phyloP scores from a whole-genome alignment of 2,113 vertebrate genomes.

The Conger conger region DNA sequence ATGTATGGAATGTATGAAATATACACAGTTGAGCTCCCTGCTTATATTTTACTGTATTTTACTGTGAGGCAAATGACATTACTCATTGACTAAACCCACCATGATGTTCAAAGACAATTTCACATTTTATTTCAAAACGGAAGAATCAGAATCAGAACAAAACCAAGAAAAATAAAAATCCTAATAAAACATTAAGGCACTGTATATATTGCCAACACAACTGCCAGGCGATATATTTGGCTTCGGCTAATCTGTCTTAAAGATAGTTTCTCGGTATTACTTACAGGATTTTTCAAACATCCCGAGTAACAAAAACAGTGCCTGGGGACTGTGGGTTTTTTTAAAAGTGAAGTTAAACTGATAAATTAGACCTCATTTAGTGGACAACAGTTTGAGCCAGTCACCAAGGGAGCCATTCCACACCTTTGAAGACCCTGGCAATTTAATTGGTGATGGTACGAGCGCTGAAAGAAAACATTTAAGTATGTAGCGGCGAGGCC shows the following conservation, averaged over 20 bases:
- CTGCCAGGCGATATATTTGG: not conserved
- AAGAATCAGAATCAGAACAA: not conserved
- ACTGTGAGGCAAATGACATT: not conserved
- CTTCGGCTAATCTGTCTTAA: not conserved
- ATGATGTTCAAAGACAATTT: not conserved
- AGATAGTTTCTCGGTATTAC: not conserved
- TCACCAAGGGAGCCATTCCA: conserved; percentile 83
- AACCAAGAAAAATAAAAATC: not conserved
- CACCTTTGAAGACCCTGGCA: conserved; percentile 82
- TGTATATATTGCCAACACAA: not conserved
- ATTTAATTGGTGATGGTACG: conserved; percentile 94
- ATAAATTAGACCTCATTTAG: conserved; percentile 99
- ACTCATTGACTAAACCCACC: not conserved
- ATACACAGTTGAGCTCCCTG: too few relatives aligned
- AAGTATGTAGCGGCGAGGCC: conserved; percentile 78
- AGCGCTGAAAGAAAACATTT: conserved; percentile 82
- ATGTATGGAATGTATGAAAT: too few relatives aligned
- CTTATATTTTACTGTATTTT: too few relatives aligned
- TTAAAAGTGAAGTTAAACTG: conserved; percentile 93
- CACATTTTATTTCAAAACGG: not conserved
- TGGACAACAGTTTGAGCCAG: conserved; percentile 88
- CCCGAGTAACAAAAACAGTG: conserved; percentile 58
- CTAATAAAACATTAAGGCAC: not conserved
- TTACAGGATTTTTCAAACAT: conserved; percentile 23
- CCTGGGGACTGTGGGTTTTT: conserved; percentile 74